These are phyloP conservation scores for Psittacus erithacus DNA, from an alignment of 2,113 vertebrate species.

Conservation along the genomic window DNA sequence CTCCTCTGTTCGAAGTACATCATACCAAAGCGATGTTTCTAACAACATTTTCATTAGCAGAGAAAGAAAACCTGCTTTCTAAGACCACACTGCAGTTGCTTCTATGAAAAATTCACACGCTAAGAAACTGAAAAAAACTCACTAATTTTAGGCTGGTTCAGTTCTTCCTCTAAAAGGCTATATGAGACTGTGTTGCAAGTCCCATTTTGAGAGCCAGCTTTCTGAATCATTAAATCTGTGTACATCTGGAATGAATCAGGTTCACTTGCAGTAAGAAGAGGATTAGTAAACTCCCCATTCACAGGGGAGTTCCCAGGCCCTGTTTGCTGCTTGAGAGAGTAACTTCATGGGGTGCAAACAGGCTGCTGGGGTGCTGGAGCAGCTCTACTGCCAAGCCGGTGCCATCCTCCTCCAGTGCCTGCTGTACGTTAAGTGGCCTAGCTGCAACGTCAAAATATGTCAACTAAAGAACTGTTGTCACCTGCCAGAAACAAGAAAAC, in stretches of 20 bases:
- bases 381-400: not conserved
- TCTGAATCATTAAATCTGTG: slow-evolving; percentile 41
- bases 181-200: not conserved
- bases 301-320: slow-evolving; percentile 17
- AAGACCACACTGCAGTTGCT: not conserved
- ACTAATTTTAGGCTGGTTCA: slow-evolving; percentile 2
- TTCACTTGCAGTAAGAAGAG: slow-evolving; percentile 38
- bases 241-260: slow-evolving; percentile 73
- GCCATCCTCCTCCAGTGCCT: not conserved
- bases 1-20: not conserved
- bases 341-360: not conserved
- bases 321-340: not conserved
- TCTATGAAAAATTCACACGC: not conserved
- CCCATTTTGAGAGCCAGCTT: slow-evolving; percentile 35
- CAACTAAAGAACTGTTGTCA: not conserved
- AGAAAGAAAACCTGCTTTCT: not conserved
- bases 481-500: not conserved
- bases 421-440: not conserved
- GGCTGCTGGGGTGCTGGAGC: not conserved
- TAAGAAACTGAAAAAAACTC: not conserved
- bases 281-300: slow-evolving; percentile 31
- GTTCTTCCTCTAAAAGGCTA: slow-evolving; percentile 2
- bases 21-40: not conserved
- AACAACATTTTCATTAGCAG: not conserved
- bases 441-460: not conserved